Evolutionary conservation across 2,888 invertebrate genomes (phyloP), one percentile per base, ranked within the genome.

Genomic region (Halocaridina rubra): DNA sequence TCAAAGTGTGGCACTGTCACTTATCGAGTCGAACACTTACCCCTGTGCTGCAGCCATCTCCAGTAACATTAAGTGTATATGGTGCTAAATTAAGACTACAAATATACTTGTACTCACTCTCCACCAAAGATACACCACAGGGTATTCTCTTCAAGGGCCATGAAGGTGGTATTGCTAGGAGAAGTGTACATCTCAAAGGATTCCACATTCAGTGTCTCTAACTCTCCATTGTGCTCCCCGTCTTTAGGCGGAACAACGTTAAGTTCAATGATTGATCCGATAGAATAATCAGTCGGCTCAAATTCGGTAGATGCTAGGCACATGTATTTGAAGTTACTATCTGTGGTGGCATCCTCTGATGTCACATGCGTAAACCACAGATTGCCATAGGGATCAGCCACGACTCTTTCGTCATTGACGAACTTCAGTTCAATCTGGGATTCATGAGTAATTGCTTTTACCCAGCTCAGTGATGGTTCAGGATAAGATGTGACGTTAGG

Each of bases 61-160:
- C n/a, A n/a, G n/a, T n/a, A n/a, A n/a, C n/a, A n/a, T n/a, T n/a
- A n/a, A n/a, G n/a, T n/a, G n/a, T n/a, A n/a, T n/a, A n/a, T n/a
- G n/a, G n/a, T n/a, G n/a, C n/a, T n/a, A n/a, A n/a, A n/a, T n/a
- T n/a, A n/a, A n/a, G n/a, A n/a, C n/a, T n/a, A n/a, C n/a, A n/a
- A n/a, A n/a, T n/a, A n/a, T n/a, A n/a, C n/a, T n/a, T n/a, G n/a
- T 32, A 87, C 87, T 87, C 53, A 87, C 87, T 87, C 87, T 69
- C 87, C 87, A 30, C 87, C 87, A n/a, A 80, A 82, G 67, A 87
- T 84, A 57, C 87, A 87, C 85, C 84, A 85, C 10, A 87, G 72
- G 0, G 32, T 69, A 39, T 81, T 84, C 72, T 85, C 80, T 59
- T 80, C 64, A 0, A 30, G 59, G 4, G 85, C 85, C 32, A n/a